Conservation (phyloP, 2,797 vertebrate genomes). For the Rhinichthys osculus region DNA sequence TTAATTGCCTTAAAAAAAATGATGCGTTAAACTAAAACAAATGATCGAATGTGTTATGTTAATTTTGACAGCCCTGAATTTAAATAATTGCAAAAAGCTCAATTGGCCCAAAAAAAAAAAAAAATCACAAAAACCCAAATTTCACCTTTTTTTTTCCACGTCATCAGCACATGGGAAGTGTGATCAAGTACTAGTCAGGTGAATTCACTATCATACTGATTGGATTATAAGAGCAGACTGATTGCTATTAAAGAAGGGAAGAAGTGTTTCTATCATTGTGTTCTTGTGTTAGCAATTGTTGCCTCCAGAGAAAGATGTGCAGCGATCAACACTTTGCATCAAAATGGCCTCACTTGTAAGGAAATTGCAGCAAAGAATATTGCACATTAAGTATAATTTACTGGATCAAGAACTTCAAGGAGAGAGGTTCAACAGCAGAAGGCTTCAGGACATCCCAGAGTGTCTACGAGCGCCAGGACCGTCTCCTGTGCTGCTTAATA, state of each 20-base stretch:
- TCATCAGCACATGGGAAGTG: background rate
- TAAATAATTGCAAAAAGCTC: background rate
- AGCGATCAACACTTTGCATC: background rate
- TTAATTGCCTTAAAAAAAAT: too few relatives aligned
- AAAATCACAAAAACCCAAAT: too few relatives aligned
- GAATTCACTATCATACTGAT: background rate
- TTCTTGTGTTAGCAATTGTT: background rate
- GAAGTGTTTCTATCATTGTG: background rate
- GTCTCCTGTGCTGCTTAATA: background rate
- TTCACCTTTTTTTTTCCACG: background rate
- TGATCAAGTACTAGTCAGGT: background rate
- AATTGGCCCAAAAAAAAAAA: background rate
- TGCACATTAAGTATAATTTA: background rate
- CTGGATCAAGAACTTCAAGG: background rate
- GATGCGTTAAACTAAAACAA: too few relatives aligned
- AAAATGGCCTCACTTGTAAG: background rate
- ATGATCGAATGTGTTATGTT: background rate
- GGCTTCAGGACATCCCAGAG: background rate
- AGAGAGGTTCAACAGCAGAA: background rate
- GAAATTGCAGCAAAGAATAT: background rate
- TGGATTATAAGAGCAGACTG: background rate
- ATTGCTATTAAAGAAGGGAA: background rate
- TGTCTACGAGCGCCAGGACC: background rate
- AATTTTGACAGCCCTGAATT: background rate
- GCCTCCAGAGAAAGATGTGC: background rate